Evolutionary conservation across 2,113 vertebrate species (phyloP), one percentile per base, ranked within the genome.

Genomic region (Tautogolabrus adspersus): DNA sequence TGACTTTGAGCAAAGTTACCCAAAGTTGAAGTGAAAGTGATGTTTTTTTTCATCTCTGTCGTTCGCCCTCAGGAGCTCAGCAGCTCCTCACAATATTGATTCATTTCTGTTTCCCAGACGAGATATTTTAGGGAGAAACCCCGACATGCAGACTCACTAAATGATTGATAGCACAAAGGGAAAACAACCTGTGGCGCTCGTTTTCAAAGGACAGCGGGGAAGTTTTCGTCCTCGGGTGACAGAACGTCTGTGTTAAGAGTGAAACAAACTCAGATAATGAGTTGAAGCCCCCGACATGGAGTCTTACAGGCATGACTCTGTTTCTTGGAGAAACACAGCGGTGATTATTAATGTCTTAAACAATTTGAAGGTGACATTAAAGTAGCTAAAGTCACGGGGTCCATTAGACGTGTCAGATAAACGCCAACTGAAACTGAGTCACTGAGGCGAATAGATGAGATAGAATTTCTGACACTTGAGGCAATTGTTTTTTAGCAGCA

Each of bases 1-100:
- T 81, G 74, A 84, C 84, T 89, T 87, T 89, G 81, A 71, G 72
- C 73, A 83, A 85, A 85, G 84, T 85, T 65, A 83, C 67, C 55
- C 42, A 11, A 72, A 87, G 79, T 82, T 70, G 58, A 76, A 69
- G 66, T 37, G 61, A 74, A 77, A 79, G 81, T 23, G 71, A 75
- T 23, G 59, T 77, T 40, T 44, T 34, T 34, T n/a, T 67, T 66
- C 55, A 30, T 70, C 73, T 67, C 16, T 21, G 16, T 54, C 13
- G 4, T 75, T 84, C 62, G 55, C 66, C 80, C 65, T 81, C 80
- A 77, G 68, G 67, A 75, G 58, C 67, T 66, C 72, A 1, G 61
- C 77, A 26, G 66, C 66, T 57, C 26, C 81, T 84, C 66, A 42
- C 62, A 3, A 10, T 85, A 72, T 75, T 66, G 77, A 81, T 71